Conservation (phyloP, 2,888 invertebrate genomes). For the Aphodius granarius region DNA sequence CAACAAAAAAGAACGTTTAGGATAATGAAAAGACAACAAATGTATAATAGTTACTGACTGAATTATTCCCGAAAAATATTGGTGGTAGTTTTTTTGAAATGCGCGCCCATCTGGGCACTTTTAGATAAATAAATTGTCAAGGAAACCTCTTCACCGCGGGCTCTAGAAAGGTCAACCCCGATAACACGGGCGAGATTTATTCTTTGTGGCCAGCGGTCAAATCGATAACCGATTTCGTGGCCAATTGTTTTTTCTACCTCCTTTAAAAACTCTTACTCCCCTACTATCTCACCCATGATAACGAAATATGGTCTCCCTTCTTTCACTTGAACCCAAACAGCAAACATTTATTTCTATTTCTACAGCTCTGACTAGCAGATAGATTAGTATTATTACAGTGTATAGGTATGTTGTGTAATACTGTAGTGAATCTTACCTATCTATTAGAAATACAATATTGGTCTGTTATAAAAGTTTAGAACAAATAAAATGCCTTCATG, state of each 20-base stretch:
- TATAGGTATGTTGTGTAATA: too few species aligned
- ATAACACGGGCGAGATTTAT: constrained; percentile 34
- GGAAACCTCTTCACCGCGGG: not conserved
- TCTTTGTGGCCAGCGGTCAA: constrained; percentile 26
- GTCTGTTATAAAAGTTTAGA: constrained; percentile 50
- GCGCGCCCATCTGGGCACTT: not conserved
- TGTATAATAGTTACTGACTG: too few species aligned
- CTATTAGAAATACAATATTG: constrained; percentile 47
- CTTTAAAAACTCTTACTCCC: constrained; percentile 12
- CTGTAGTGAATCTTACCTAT: too few species aligned
- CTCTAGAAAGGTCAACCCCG: not conserved
- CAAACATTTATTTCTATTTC: not conserved
- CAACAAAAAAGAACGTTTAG: too few species aligned
- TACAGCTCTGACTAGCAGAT: not conserved
- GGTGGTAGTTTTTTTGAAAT: not conserved
- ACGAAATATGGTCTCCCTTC: not conserved
- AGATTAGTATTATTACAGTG: too few species aligned
- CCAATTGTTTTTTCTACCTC: constrained; percentile 24
- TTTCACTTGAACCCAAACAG: not conserved
- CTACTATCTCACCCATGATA: not conserved
- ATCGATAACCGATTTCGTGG: constrained; percentile 24
- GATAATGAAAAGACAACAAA: too few species aligned
- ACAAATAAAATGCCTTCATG: constrained; percentile 52
- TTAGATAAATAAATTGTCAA: not conserved
- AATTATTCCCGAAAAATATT: not conserved